Base-by-base conservation (phyloP, 2,113 vertebrate species). In the Eretmochelys imbricata region DNA sequence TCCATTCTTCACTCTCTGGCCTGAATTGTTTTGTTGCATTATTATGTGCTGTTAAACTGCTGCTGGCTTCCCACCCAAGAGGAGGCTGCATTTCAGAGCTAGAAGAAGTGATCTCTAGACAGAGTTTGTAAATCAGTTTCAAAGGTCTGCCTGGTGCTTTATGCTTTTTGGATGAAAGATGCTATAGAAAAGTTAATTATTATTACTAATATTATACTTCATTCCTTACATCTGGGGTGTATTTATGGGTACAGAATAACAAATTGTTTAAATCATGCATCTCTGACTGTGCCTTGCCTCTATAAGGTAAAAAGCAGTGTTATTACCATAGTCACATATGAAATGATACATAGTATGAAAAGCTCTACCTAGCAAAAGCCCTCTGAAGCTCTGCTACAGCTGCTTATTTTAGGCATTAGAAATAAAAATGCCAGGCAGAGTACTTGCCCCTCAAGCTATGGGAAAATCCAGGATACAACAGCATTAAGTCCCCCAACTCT, bases 51-150 rank as follows among this genome's bases (percentile, higher is more conserved):
- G n/a, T 80, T 87, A 85, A 91, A 82, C 13, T 90, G 82, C 1
- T 3, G 29, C 4, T 4, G 1, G 31, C 81, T 51, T 55, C 51
- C 25, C 75, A 88, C 55, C 25, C 84, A 85, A 82, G 20, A 75
- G 53, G 86, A 88, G 85, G 80, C 38, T 79, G 19, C 5, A 14
- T 27, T 87, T 93, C 76, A 55, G 53, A 89, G 13, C 10, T 86
- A 80, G 13, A 90, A 89, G 78, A 94, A 89, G 25, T 29, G n/a
- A 94, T 16, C 12, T 53, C 83, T 79, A 75, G 19, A 83, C 7
- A 57, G 7, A 92, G 80, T 11, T 54, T 12, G 91, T 93, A 69
- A 97, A 95, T 20, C 16, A 85, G 20, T 14, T 55, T 69, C 48
- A 53, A 94, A 76, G 10, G 38, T 5, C 72, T 46, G 6, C 22